Evolutionary conservation across 2,888 invertebrate species (phyloP).

Genomic region (Mamestra brassicae): DNA sequence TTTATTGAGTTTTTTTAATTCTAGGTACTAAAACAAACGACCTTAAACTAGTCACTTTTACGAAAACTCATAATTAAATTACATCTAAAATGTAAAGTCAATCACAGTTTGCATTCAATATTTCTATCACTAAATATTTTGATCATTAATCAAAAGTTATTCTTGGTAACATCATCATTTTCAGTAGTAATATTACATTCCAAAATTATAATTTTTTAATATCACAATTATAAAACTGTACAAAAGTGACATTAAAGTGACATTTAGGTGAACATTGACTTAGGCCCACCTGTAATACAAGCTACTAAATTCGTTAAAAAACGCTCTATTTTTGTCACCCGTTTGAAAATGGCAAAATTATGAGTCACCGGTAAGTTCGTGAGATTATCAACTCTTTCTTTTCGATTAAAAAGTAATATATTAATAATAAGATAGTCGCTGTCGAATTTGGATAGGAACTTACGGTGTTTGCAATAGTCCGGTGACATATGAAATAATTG

Average conservation of each 20-base stretch:
- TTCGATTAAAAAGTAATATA: too few species aligned
- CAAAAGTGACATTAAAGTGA: background rate
- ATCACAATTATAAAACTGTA: slow-evolving; percentile 4
- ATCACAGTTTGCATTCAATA: slow-evolving; percentile 43
- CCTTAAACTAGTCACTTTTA: slow-evolving; percentile 17
- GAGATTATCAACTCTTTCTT: too few species aligned
- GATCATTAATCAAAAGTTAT: background rate
- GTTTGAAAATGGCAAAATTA: background rate
- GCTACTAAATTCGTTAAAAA: background rate
- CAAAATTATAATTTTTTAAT: slow-evolving; percentile 2
- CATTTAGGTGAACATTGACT: background rate
- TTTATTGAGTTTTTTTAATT: slow-evolving; percentile 20
- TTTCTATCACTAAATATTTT: slow-evolving; percentile 14
- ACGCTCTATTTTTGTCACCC: background rate
- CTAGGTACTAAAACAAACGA: background rate
- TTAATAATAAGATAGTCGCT: too few species aligned
- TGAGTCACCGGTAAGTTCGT: too few species aligned
- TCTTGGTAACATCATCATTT: background rate
- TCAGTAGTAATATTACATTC: background rate
- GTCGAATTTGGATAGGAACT: too few species aligned
- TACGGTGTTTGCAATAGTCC: too few species aligned
- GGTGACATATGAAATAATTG: background rate
- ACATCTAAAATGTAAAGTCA: slow-evolving; percentile 39
- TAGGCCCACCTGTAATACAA: background rate
- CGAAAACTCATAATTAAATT: slow-evolving; percentile 16